Evolutionary conservation across 2,888 invertebrate species (phyloP).

Genomic region (Eurytoma californica): DNA sequence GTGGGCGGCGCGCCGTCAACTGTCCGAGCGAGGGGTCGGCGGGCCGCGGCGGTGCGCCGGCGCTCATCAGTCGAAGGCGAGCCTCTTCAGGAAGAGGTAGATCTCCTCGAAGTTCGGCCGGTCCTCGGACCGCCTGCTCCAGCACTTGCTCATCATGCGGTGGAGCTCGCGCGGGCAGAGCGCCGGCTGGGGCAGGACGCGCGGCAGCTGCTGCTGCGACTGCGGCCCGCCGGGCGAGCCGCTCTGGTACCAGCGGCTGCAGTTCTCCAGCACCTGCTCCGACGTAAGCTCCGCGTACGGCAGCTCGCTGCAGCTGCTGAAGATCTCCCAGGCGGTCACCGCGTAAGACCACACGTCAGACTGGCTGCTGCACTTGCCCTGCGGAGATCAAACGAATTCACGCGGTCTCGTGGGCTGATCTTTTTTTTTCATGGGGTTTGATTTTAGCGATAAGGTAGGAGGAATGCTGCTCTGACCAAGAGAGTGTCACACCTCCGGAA

Average conservation of each 20-base stretch:
- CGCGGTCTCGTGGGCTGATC: too few relatives aligned
- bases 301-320: conserved; percentile 86
- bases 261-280: conserved; percentile 88
- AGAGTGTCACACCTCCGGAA: too few relatives aligned
- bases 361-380: conserved; percentile 92
- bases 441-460: too few relatives aligned
- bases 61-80: conserved; percentile 66
- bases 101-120: conserved; percentile 92
- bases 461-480: too few relatives aligned
- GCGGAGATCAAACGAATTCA: conserved; percentile 48
- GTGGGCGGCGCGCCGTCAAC: not conserved
- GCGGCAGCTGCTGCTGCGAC: conserved; percentile 75
- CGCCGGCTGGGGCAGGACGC: conserved; percentile 81
- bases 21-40: too few relatives aligned
- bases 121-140: conserved; percentile 88
- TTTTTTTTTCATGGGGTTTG: too few relatives aligned
- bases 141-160: conserved; percentile 94
- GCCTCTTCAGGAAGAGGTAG: conserved; percentile 83
- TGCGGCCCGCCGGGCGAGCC: conserved; percentile 67
- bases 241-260: conserved; percentile 81
- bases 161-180: conserved; percentile 89
- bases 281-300: conserved; percentile 89
- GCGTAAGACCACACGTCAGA: conserved; percentile 96
- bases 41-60: too few relatives aligned
- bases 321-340: conserved; percentile 92